Evolutionary conservation across 2,113 vertebrate species (phyloP), one percentile per base, ranked within the genome.

Genomic region (Neogale vison): DNA sequence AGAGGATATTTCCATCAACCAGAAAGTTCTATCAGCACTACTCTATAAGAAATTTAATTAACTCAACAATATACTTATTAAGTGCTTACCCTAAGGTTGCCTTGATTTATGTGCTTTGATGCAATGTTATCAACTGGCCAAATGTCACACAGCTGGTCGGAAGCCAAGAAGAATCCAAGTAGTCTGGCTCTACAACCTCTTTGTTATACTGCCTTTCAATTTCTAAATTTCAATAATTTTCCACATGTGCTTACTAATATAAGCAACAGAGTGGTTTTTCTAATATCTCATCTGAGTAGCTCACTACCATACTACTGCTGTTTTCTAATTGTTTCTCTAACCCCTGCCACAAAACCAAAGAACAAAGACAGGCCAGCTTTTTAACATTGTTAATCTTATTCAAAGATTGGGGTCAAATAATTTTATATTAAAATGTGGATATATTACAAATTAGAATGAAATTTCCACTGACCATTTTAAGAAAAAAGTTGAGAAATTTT

Each of bases 241-340:
- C 47, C 29, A 23, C 6, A 26, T 82, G 34, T 20, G 20, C 31
- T 69, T 52, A 80, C 24, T 55, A 45, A 74, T 17, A 85, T 36
- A 7, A 82, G 11, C 61, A 84, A 36, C 4, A 57, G 18, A 24
- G 31, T 71, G 29, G 80, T 11, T 90, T 21, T 79, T 55, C 91
- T 65, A 92, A 36, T 34, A 74, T 39, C 18, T 81, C 29, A 69
- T 34, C 26, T 74, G 29, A 67, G 52, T 59, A 96, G 24, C 24
- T 88, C 57, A 83, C 34, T 34, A 5, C 31, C 59, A 59, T 21
- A 61, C 50, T 17, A 52, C n/a, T 63, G 36, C 12, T 79, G 11
- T 59, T 92, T 71, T 91, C 61, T 71, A 94, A 92, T 65, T 57
- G 57, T 36, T 59, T 81, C 36, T 87, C 72, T 88, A 77, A 81